Conservation (phyloP, 2,113 vertebrate genomes). For the Peromyscus maniculatus region DNA sequence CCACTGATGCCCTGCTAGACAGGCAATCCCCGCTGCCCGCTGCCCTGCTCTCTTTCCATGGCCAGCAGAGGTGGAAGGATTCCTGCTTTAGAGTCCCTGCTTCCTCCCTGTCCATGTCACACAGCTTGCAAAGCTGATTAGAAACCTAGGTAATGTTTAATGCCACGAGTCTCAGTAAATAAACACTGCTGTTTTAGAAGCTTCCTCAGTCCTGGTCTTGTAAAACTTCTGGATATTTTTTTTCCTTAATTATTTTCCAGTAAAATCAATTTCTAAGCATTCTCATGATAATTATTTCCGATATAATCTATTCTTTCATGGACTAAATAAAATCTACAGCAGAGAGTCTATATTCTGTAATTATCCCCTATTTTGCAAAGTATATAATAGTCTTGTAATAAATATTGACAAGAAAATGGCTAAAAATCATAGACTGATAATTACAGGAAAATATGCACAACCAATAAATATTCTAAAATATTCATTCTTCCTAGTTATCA, state of each 20-base stretch:
- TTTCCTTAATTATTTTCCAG: slow-evolving; percentile 37
- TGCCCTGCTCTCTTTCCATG: background rate
- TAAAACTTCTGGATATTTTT: slow-evolving; percentile 26
- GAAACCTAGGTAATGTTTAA: slow-evolving; percentile 27
- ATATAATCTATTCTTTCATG: background rate
- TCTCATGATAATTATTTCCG: slow-evolving; percentile 4
- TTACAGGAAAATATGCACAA: background rate
- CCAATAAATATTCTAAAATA: background rate
- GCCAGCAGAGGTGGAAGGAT: background rate
- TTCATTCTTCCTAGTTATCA: background rate
- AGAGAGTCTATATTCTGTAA: background rate
- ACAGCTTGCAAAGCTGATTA: background rate
- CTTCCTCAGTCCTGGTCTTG: background rate
- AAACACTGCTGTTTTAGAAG: background rate
- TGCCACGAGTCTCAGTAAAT: background rate
- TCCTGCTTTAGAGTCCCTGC: background rate
- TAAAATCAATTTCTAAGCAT: slow-evolving; percentile 18
- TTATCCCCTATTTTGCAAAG: slow-evolving; percentile 7
- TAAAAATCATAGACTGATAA: slow-evolving; percentile 12
- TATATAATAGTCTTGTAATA: background rate
- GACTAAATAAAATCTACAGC: background rate
- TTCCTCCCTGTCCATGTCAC: background rate
- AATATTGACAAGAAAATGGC: slow-evolving; percentile 26
- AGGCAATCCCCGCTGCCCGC: background rate
- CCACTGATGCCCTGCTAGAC: background rate